phyloP scores from a whole-genome alignment of 2,888 invertebrate species.

The Odontocolon sp. region DNA sequence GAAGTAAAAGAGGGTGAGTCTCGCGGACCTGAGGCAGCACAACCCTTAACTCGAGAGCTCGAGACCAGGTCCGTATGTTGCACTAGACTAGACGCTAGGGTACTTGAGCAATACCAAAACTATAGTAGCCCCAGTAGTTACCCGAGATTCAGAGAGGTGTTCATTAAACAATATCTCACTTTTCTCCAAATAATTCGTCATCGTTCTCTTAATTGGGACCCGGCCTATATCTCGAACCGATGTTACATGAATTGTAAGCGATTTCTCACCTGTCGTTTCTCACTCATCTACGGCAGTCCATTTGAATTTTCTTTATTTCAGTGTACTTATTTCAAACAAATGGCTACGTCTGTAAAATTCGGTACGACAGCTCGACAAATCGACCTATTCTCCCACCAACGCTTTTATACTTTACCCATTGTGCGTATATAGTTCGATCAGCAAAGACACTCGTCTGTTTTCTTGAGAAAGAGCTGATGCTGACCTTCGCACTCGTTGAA shows the following conservation, averaged over 20 bases:
- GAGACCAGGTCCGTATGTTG: slow-evolving; percentile 69
- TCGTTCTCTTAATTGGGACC: slow-evolving; percentile 31
- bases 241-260: slow-evolving; percentile 17
- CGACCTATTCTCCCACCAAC: background rate
- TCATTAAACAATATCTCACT: slow-evolving; percentile 78
- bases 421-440: background rate
- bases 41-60: slow-evolving; percentile 74
- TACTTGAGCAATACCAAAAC: slow-evolving; percentile 64
- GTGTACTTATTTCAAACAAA: slow-evolving; percentile 28
- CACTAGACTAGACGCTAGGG: slow-evolving; percentile 75
- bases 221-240: slow-evolving; percentile 13
- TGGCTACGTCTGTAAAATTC: background rate
- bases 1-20: slow-evolving; percentile 43
- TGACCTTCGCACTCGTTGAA: slow-evolving; percentile 34
- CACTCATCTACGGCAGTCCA: background rate
- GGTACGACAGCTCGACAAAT: background rate
- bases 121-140: slow-evolving; percentile 4
- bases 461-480: slow-evolving; percentile 24
- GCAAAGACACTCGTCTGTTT: slow-evolving; percentile 10
- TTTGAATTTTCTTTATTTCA: background rate
- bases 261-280: slow-evolving; percentile 55
- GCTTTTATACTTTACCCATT: background rate
- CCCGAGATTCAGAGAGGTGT: slow-evolving; percentile 66
- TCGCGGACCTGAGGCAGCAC: slow-evolving; percentile 56
- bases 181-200: slow-evolving; percentile 69